These are phyloP conservation scores for Hydropsyche betteni DNA, from an alignment of 2,888 invertebrate species.

Conservation along the genomic window DNA sequence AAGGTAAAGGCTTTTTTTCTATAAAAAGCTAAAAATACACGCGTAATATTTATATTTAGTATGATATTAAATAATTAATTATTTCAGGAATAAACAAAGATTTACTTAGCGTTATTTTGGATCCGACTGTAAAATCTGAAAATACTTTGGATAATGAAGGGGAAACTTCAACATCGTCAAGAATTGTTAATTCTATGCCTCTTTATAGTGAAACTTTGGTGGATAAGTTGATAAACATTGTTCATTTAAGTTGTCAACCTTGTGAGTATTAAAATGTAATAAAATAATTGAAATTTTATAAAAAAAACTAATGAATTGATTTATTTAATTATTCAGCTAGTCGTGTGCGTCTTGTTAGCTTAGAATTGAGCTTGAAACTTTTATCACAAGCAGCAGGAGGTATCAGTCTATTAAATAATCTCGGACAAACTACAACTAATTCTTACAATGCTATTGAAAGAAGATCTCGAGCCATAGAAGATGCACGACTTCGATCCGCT, in stretches of 20 bases:
- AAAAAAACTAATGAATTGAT: constrained; percentile 27
- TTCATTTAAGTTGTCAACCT: constrained; percentile 85
- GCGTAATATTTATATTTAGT: constrained; percentile 4
- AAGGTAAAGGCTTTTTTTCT: not conserved
- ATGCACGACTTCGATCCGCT: constrained; percentile 82
- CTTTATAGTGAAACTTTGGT: constrained; percentile 85
- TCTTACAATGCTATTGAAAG: constrained; percentile 69
- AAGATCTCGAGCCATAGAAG: constrained; percentile 69
- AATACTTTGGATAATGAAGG: not conserved
- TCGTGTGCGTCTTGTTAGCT: constrained; percentile 88
- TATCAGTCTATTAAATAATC: constrained; percentile 58
- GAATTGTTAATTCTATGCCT: constrained; percentile 59
- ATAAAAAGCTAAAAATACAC: not conserved
- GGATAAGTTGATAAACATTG: constrained; percentile 84
- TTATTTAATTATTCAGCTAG: constrained; percentile 67
- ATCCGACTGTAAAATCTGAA: constrained; percentile 65
- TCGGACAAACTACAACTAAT: constrained; percentile 71
- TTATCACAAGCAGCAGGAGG: constrained; percentile 73
- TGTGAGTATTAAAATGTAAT: constrained; percentile 66
- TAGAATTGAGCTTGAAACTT: constrained; percentile 87
- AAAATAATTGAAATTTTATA: constrained; percentile 27
- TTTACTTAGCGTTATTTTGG: constrained; percentile 79
- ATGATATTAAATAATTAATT: constrained; percentile 46
- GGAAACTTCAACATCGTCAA: constrained; percentile 54
- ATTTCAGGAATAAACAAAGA: constrained; percentile 82